Conservation (phyloP, 1,140 invertebrate species). For the Meloidogyne floridensis region DNA sequence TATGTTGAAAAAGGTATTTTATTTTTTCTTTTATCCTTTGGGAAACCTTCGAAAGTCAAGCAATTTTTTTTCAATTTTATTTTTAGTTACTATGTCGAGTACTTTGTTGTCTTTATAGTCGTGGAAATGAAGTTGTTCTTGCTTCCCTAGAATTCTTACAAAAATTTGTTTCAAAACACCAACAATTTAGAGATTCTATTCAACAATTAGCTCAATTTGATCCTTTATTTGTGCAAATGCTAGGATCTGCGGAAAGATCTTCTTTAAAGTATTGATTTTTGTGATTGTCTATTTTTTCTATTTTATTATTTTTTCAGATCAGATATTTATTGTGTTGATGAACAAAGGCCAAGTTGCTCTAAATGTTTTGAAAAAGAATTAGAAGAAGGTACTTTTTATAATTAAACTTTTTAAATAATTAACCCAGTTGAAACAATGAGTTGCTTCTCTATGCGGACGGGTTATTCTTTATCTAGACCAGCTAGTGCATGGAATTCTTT, state of each 20-base stretch:
- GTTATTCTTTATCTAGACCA: background rate
- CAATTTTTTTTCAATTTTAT: conserved; percentile 6
- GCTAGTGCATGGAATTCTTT: conserved; percentile 26
- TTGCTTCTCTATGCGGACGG: conserved; percentile 14
- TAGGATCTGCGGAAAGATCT: background rate
- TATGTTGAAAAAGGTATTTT: conserved; percentile 29
- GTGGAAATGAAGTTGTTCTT: conserved; percentile 34
- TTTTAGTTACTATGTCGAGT: conserved; percentile 37
- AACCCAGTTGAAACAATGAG: conserved; percentile 1
- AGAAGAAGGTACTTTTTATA: background rate
- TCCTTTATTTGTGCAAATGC: background rate
- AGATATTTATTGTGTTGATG: background rate
- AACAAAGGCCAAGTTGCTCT: background rate
- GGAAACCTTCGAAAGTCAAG: background rate
- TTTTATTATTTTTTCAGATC: background rate
- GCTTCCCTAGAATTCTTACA: conserved; percentile 33
- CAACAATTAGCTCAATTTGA: conserved; percentile 9
- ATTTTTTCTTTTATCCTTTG: background rate
- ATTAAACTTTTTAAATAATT: background rate
- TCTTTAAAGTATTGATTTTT: background rate
- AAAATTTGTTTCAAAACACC: conserved; percentile 18
- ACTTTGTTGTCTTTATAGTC: conserved; percentile 37
- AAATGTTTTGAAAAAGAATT: background rate
- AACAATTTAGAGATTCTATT: background rate
- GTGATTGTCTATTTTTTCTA: background rate